Evolutionary conservation across 2,797 vertebrate genomes (phyloP).

Genomic region (Enteromius fasciolatus): DNA sequence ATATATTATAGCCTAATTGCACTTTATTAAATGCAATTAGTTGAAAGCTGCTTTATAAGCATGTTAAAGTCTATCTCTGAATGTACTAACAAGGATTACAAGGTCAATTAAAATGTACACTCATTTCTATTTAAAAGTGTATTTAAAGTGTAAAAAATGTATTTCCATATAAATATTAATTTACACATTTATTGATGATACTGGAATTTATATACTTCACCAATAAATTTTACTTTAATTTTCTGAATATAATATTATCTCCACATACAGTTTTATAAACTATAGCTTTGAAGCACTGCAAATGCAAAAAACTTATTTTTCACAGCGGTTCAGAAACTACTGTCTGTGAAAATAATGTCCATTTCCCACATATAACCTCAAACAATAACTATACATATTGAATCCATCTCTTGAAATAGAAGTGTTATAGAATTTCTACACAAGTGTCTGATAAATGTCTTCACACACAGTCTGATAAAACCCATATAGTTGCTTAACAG

Average conservation of each 20-base stretch:
- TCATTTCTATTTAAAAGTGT: not conserved
- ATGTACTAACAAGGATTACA: not conserved
- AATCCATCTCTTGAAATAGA: not conserved
- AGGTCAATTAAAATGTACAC: not conserved
- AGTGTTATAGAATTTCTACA: not conserved
- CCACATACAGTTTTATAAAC: not conserved
- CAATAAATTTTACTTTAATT: not conserved
- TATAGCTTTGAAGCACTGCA: not conserved
- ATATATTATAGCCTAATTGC: not conserved
- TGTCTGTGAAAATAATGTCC: not conserved
- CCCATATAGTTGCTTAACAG: not conserved
- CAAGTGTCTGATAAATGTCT: not conserved
- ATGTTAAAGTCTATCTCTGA: not conserved
- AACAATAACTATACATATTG: not conserved
- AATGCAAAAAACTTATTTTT: not conserved
- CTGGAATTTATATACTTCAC: not conserved
- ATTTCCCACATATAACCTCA: constrained; percentile 5
- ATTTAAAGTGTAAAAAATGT: not conserved
- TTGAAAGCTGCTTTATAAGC: not conserved
- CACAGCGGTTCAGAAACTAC: not conserved
- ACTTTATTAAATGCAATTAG: not conserved
- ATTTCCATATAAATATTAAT: not conserved
- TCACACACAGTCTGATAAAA: not conserved
- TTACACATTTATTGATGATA: not conserved
- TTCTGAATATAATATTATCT: not conserved